Evolutionary conservation across 2,113 vertebrate species (phyloP), one percentile per base, ranked within the genome.

Genomic region (Pardalotus punctatus): DNA sequence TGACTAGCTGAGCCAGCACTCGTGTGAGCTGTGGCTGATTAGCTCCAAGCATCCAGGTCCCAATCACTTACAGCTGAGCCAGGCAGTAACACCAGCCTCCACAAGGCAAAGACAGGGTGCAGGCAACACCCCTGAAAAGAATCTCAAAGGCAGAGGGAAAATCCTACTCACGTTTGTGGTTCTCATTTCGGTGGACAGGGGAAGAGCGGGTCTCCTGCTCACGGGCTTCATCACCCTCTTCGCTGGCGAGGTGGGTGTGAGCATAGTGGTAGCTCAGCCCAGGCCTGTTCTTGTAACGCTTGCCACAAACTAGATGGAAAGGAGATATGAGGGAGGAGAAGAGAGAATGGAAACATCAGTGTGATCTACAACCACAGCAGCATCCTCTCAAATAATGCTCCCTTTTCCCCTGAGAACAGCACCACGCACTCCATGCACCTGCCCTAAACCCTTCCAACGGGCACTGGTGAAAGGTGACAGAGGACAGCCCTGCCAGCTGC

Each of bases 201-300:
- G 98, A 98, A 31, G 98, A 98, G 95, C 89, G 98, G 18, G 97
- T 98, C 95, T 98, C 98, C 36, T 99, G 97, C 92, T 98, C 99
- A 2, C 98, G 98, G 87, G 98, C 98, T 86, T 99, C 98, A 10
- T 98, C 98, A 33, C 98, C 98, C 90, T 98, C 98, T 97, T 99
- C 99, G 1, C 99, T 99, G 81, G 98, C 99, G 12, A 99, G 98
- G 91, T 99, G 99, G 88, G 99, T 99, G 97, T 99, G 98, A 91
- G 98, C 98, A 35, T 99, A 99, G 97, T 99, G 99, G 97, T 99
- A 99, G 97, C 99, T 99, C 89, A 99, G 98, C 53, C 99, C 99
- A 23, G 99, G 98, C 58, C 99, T 98, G 98, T 99, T 99, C 97
- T 99, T 99, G 97, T 99, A 99, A 94, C 99, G 99, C 97, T 99